phyloP scores from a whole-genome alignment of 23 tunicate species.

The Corella eumyota region DNA sequence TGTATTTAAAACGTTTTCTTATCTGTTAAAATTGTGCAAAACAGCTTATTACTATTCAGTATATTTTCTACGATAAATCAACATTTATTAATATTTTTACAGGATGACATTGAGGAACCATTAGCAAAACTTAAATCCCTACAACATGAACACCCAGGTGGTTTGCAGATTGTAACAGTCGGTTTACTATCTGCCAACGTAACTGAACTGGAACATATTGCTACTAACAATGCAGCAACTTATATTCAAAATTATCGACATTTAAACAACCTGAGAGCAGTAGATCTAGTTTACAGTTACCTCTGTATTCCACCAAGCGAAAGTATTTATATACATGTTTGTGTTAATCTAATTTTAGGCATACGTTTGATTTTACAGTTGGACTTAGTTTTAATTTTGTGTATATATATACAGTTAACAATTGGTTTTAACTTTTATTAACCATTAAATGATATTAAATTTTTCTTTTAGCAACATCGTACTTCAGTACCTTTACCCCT shows the following conservation, averaged over 20 bases:
- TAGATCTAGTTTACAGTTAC: neutral
- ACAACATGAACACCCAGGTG: neutral
- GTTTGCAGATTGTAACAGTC: constrained; percentile 10
- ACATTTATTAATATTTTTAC: too few relatives aligned
- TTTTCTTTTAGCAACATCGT: too few relatives aligned
- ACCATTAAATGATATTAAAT: too few relatives aligned
- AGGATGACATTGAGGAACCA: constrained; percentile 20
- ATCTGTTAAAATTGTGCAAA: too few relatives aligned
- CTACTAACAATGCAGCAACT: constrained; percentile 3
- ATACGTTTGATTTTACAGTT: too few relatives aligned
- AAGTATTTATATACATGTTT: neutral
- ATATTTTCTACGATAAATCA: too few relatives aligned
- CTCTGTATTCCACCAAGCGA: constrained; percentile 5
- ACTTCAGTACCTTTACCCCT: constrained; percentile 7
- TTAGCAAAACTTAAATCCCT: neutral
- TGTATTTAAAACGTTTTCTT: too few relatives aligned
- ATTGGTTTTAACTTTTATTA: too few relatives aligned
- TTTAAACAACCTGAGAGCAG: neutral
- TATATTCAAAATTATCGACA: constrained; percentile 14
- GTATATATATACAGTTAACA: too few relatives aligned
- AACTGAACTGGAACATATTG: constrained; percentile 3
- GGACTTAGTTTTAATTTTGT: too few relatives aligned
- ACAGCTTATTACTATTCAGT: too few relatives aligned
- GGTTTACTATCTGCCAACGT: constrained; percentile 28
- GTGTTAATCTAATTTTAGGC: too few relatives aligned